Conservation (phyloP, 2,888 invertebrate species). For the Lepidocyrtoides sp. region DNA sequence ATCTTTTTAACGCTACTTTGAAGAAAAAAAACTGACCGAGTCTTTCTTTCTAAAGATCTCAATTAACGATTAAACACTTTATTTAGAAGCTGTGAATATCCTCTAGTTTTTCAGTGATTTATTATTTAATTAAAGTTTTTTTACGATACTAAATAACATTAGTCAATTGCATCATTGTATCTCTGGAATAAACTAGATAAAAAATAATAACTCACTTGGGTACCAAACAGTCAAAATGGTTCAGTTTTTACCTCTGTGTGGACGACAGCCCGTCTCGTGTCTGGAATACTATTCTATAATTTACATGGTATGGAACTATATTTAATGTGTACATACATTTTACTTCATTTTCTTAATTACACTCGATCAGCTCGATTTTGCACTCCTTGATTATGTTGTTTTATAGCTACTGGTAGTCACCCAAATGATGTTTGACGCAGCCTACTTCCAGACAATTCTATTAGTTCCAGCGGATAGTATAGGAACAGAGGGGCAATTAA, state of each 20-base stretch:
- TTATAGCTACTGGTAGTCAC: constrained; percentile 52
- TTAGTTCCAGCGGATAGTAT: background rate
- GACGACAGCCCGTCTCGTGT: constrained; percentile 53
- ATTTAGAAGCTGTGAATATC: too few relatives aligned
- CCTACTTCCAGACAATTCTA: constrained; percentile 64
- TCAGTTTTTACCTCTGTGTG: constrained; percentile 71
- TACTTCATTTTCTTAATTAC: background rate
- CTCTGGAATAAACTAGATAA: too few relatives aligned
- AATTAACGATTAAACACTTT: too few relatives aligned
- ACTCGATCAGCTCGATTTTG: background rate
- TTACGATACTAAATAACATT: too few relatives aligned
- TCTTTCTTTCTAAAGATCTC: too few relatives aligned
- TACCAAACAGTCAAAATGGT: constrained; percentile 68
- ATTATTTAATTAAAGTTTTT: too few relatives aligned
- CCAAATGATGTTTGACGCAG: constrained; percentile 78
- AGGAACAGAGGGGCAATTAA: constrained; percentile 19
- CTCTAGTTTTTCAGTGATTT: too few relatives aligned
- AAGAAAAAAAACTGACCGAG: background rate
- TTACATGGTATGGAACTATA: constrained; percentile 68
- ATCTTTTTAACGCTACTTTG: too few relatives aligned
- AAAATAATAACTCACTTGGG: too few relatives aligned
- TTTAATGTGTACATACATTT: background rate
- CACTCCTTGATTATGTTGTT: background rate
- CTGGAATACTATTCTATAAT: constrained; percentile 72
- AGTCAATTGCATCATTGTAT: too few relatives aligned